Percentiles rank a stretch among this genome's conserved stretches.
phyloP scores from a whole-genome alignment of 2,888 invertebrate species.

The Acrocyrtus sp. region DNA sequence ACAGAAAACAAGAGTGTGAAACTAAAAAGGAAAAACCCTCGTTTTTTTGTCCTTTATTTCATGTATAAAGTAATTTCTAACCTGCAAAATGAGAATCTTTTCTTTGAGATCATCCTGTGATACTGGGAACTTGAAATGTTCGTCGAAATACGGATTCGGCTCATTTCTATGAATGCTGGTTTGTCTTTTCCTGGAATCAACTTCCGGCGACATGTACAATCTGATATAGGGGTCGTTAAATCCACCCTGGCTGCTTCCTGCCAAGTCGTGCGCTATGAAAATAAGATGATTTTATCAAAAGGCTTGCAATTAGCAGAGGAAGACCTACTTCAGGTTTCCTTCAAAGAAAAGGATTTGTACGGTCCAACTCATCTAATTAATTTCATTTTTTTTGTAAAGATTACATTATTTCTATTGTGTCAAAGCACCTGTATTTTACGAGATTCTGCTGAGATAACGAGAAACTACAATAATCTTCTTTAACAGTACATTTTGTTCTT shows the following conservation, averaged over 20 bases:
- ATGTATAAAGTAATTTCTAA: too few relatives aligned
- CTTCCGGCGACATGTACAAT: slow-evolving; percentile 81
- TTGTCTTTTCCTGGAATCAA: slow-evolving; percentile 85
- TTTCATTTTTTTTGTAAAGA: too few relatives aligned
- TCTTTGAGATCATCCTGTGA: slow-evolving; percentile 87
- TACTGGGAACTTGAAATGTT: slow-evolving; percentile 92
- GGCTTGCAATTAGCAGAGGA: too few relatives aligned
- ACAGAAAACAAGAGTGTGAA: background rate
- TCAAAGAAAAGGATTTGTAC: too few relatives aligned
- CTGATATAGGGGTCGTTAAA: slow-evolving; percentile 92
- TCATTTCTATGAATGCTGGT: slow-evolving; percentile 86
- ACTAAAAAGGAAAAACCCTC: background rate
- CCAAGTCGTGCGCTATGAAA: slow-evolving; percentile 75
- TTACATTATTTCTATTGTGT: too few relatives aligned
- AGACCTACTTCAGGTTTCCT: too few relatives aligned
- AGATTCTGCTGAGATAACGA: too few relatives aligned
- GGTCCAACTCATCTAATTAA: too few relatives aligned
- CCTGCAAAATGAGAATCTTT: slow-evolving; percentile 80
- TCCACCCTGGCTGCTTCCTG: slow-evolving; percentile 85
- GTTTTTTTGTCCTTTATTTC: background rate
- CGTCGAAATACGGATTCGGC: slow-evolving; percentile 88
- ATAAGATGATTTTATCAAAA: too few relatives aligned
- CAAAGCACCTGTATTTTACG: too few relatives aligned
- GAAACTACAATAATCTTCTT: too few relatives aligned
- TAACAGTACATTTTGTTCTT: too few relatives aligned